Evolutionary conservation across 2,888 invertebrate genomes (phyloP), one percentile per base, ranked within the genome.

Genomic region (Sesia apiformis): DNA sequence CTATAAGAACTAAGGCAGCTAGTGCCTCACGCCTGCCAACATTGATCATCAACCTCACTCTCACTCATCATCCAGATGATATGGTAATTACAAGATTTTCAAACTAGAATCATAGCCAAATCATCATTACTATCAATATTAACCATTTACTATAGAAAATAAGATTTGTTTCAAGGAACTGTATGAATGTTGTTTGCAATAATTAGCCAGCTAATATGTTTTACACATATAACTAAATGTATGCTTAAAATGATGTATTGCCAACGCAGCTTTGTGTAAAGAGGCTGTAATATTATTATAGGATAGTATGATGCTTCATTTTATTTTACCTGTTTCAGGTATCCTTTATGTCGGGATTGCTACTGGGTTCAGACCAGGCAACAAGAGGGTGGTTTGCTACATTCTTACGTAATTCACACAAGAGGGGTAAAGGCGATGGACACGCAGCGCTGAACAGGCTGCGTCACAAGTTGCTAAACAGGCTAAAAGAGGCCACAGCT

Each of bases 311-410:
- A 23, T 23, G 23, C 23, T 23, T 23, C 23, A 23, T 23, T 2
- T 23, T 23, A 23, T 23, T 23, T 23, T 1, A 46, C 1, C 6
- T 53, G 53, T 75, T 72, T 53, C 65, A 92, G 84, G 94, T 97
- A 39, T 93, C 96, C 3, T 97, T 97, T 81, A 92, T 98, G 58
- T 97, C 97, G 49, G 97, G 98, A 4, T 89, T 98, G 53, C 82
- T 97, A 57, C 90, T 98, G 51, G 97, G 98, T 8, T 96, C 95
- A 70, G 98, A 98, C 81, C 95, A 96, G 73, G 93, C 94, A 61
- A 94, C 96, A 3, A 91, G 98, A 68, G 94, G 94, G 55, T 98
- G 98, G 98, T 97, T 98, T 79, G 96, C 97, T 1, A 92, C 95
- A 70, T 98, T 97, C 72, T 93, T 98, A 52, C 92, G 97, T 56